Evolutionary conservation across 2,113 vertebrate genomes (phyloP), one percentile per base, ranked within the genome.

Genomic region (Periophthalmus modestus): DNA sequence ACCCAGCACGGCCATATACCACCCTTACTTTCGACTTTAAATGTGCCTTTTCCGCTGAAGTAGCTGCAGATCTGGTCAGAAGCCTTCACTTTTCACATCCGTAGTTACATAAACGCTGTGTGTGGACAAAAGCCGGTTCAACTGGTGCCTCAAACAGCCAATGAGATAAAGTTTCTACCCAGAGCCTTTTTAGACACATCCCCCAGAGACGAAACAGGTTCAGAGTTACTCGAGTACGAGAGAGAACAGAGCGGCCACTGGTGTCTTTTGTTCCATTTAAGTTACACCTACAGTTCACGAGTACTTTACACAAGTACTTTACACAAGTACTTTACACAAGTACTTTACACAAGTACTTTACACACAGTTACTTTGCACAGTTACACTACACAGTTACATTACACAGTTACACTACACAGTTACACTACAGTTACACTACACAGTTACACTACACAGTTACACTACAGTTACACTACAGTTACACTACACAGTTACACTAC

Each of bases 71-170:
- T 2, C n/a, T 11, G 5, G 12, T 65, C 34, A 43, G 62, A 18
- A n/a, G 1, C 0, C 9, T 12, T 65, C 2, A 1, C 7, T 18
- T 14, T 19, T 59, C 3, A 16, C 24, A 36, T 33, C 14, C 28
- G 59, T 34, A 55, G 66, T 80, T 62, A 19, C 54, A 50, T 82
- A 48, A 84, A 70, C 24, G 43, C 62, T 15, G 57, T 79, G 57
- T 74, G n/a, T n/a, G n/a, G 82, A 74, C 67, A 82, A 69, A 46
- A 85, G 83, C 83, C 73, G 7, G 90, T 88, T 66, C 2, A 58
- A 88, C 87, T 80, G 75, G 85, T 85, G 73, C 46, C 79, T 50
- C 34, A 15, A 69, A 73, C 62, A 24, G 52, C 10, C 0, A 15
- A n/a, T 71, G 15, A 50, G 81, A 24, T 68, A 50, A 18, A 21